Evolutionary conservation across 1,140 invertebrate species (phyloP), one percentile per base, ranked within the genome.

Genomic region (Anthonomus grandis): DNA sequence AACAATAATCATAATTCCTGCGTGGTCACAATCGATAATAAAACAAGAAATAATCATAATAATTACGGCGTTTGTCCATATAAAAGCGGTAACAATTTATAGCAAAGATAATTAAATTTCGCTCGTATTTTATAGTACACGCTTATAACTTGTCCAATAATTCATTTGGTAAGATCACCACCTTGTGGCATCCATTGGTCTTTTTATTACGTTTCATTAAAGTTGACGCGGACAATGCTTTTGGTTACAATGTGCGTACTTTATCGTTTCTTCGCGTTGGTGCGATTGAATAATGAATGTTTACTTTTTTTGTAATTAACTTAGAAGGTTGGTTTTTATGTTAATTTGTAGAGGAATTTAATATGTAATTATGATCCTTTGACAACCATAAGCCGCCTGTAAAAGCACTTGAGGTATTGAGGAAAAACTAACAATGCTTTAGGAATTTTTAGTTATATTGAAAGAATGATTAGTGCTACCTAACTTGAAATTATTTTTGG

Each of bases 91-190:
- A 38, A 55, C 52, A 37, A 55, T 55, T 55, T 55, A 55, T 46
- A 37, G 41, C 52, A 38, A 44, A 57, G 52, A 57, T 50, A 60
- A 56, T 60, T 56, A 60, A 60, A 60, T 49, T 50, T 50, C 46
- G 48, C 47, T 38, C 47, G 41, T 60, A 60, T 56, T 50, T 56
- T 50, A 60, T 56, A 42, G 45, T 55, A 27, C 53, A 56, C 53
- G 51, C 47, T 60, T 56, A 44, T 44, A 60, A 48, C 52, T 23
- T 55, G 58, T 55, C 58, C 44, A 55, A 60, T 60, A 60, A 60
- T 60, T 60, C 58, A 60, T 55, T 42, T 21, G 36, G 23, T 23
- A 60, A 44, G 45, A 49, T 60, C 52, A 44, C 52, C 58, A 60
- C 58, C 58, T 60, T 55, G 58, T 53, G 58, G 58, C 52, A 46